phyloP scores from a whole-genome alignment of 1,140 invertebrate species.

The Apolygus lucorum region DNA sequence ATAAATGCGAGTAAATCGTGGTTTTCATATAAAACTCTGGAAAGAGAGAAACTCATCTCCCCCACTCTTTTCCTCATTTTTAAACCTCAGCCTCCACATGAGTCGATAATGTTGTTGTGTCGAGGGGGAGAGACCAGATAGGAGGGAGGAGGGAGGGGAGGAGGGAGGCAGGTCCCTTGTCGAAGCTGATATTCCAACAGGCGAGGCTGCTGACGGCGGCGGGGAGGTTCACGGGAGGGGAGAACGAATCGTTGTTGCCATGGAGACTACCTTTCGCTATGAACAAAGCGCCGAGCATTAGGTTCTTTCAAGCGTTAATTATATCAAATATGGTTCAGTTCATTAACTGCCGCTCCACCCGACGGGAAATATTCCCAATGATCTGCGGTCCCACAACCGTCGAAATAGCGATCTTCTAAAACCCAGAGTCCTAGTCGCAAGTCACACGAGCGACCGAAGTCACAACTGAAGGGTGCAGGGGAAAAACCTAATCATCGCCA shows the following conservation, averaged over 20 bases:
- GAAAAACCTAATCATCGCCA: no score
- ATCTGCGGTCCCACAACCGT: no score
- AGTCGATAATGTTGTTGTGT: conserved; percentile 16
- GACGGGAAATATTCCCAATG: no score
- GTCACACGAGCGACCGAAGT: no score
- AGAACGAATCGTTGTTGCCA: conserved; percentile 9
- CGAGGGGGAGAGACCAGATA: background rate
- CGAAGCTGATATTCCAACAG: conserved; percentile 16
- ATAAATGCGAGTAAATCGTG: no score
- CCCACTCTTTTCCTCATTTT: conserved; percentile 4
- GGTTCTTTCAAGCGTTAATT: conserved; percentile 8
- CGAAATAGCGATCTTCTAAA: no score
- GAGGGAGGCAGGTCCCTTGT: background rate
- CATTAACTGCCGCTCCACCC: no score
- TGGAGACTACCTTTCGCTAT: conserved; percentile 14
- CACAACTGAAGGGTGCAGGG: no score
- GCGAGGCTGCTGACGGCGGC: background rate
- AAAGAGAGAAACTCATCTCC: no score
- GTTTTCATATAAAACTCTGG: no score
- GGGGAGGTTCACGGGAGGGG: background rate
- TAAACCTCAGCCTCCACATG: conserved; percentile 11
- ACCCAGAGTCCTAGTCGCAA: no score
- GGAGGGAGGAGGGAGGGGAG: background rate
- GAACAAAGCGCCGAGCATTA: conserved; percentile 10
- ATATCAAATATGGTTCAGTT: background rate